Percentiles rank a stretch among this genome's conserved stretches.
These are phyloP conservation scores for Parazoanthus darwini DNA, from an alignment of 92 coral and sea anemone species.

Conservation along the genomic window DNA sequence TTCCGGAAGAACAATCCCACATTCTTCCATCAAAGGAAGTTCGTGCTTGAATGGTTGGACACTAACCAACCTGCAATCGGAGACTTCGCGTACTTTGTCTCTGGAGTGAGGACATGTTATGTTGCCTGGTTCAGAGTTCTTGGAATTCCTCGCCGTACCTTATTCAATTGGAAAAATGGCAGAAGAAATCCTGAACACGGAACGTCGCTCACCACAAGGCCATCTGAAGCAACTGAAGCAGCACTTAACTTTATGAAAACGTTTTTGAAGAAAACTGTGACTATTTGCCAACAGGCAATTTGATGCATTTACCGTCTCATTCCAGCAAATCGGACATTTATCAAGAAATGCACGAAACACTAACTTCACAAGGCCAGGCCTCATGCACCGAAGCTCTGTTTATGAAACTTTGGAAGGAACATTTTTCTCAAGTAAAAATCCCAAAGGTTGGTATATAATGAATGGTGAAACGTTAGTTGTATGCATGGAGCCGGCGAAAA, in stretches of 20 bases:
- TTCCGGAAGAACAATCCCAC: not conserved
- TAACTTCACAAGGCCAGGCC: constrained; percentile 45
- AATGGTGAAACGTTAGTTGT: too few relatives aligned
- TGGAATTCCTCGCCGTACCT: constrained; percentile 53
- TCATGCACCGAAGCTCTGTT: constrained; percentile 47
- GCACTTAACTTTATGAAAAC: constrained; percentile 44
- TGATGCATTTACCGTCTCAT: constrained; percentile 54
- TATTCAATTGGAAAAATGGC: constrained; percentile 36
- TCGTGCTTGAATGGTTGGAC: not conserved
- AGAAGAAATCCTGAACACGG: constrained; percentile 4
- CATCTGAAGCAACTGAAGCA: constrained; percentile 24
- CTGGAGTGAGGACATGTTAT: constrained; percentile 43
- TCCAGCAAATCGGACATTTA: constrained; percentile 50
- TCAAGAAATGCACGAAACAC: constrained; percentile 43
- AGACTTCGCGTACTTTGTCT: constrained; percentile 39
- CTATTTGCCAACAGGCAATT: constrained; percentile 48
- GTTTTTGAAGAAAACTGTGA: constrained; percentile 54
- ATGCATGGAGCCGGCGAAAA: too few relatives aligned
- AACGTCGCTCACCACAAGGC: not conserved
- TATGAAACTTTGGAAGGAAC: constrained; percentile 45
- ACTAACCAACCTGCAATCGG: not conserved
- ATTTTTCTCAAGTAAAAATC: constrained; percentile 54
- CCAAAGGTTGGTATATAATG: constrained; percentile 46
- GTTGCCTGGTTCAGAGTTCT: constrained; percentile 47
- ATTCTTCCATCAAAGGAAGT: not conserved